Evolutionary conservation across 92 coral and sea anemone genomes (phyloP).

Genomic region (Epizoanthus illoricatus): DNA sequence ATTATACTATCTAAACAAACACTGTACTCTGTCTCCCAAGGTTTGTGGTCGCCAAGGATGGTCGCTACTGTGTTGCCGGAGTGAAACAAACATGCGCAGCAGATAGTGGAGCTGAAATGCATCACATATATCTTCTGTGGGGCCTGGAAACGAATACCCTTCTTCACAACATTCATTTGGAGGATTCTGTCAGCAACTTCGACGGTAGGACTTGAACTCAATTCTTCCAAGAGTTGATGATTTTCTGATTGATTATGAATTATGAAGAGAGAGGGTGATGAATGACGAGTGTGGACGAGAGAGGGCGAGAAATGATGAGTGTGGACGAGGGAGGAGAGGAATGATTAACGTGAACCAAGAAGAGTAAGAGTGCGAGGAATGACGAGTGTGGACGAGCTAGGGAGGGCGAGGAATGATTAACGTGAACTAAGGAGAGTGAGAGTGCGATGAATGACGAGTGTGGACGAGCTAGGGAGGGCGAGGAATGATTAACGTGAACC

Average conservation of each 20-base stretch:
- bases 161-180: constrained; percentile 32
- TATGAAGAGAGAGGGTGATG: background rate
- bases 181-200: constrained; percentile 44
- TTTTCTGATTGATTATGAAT: background rate
- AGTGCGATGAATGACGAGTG: background rate
- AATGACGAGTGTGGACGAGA: too few species aligned
- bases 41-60: background rate
- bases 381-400: background rate
- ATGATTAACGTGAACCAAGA: too few species aligned
- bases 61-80: constrained; percentile 24
- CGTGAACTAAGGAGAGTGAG: too few species aligned
- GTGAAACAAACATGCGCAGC: constrained; percentile 2
- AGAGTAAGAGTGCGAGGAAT: too few species aligned
- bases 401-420: too few species aligned
- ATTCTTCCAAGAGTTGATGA: too few species aligned
- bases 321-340: too few species aligned
- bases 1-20: background rate
- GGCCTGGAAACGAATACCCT: constrained; percentile 18
- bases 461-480: too few species aligned
- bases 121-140: constrained; percentile 42
- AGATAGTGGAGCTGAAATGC: background rate
- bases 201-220: constrained; percentile 39
- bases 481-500: too few species aligned
- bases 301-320: too few species aligned
- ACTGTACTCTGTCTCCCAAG: background rate